These are phyloP conservation scores for Cyanoderma ruficeps DNA, from an alignment of 2,113 vertebrate genomes.

Conservation along the genomic window DNA sequence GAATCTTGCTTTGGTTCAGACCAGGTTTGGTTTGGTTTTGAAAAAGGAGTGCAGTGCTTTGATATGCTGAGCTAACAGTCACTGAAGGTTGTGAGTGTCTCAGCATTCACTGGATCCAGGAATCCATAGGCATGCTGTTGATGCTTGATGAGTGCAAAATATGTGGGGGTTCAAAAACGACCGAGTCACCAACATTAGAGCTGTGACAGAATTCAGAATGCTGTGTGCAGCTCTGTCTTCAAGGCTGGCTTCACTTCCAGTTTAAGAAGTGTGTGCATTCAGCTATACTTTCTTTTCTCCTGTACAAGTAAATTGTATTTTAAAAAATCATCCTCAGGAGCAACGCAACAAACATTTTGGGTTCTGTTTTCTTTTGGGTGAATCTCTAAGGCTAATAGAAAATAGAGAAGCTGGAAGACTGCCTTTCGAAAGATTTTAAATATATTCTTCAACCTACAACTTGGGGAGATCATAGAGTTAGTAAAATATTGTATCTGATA, in stretches of 20 bases:
- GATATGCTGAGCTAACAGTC: not conserved
- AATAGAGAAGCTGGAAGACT: not conserved
- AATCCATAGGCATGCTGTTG: not conserved
- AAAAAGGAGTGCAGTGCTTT: not conserved
- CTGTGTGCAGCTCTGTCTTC: not conserved
- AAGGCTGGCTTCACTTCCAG: not conserved
- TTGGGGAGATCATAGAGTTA: not conserved
- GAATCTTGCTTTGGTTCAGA: not conserved
- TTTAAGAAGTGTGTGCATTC: not conserved
- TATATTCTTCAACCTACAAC: not conserved
- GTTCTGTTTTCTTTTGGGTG: not conserved
- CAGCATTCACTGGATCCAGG: not conserved
- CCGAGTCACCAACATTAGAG: not conserved
- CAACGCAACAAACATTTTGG: not conserved
- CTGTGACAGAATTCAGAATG: not conserved
- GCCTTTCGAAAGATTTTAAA: not conserved
- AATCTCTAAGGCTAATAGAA: not conserved
- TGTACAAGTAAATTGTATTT: accelerated
- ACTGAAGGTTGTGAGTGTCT: not conserved
- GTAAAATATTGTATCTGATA: not conserved
- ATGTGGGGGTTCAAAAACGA: not conserved
- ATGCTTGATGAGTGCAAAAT: not conserved
- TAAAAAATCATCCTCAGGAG: not conserved
- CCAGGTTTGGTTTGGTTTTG: not conserved
- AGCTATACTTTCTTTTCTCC: not conserved